Percentiles rank a stretch among this genome's conserved stretches.
Conservation (phyloP, 2,888 invertebrate species). For the Eubasilissa splendida region DNA sequence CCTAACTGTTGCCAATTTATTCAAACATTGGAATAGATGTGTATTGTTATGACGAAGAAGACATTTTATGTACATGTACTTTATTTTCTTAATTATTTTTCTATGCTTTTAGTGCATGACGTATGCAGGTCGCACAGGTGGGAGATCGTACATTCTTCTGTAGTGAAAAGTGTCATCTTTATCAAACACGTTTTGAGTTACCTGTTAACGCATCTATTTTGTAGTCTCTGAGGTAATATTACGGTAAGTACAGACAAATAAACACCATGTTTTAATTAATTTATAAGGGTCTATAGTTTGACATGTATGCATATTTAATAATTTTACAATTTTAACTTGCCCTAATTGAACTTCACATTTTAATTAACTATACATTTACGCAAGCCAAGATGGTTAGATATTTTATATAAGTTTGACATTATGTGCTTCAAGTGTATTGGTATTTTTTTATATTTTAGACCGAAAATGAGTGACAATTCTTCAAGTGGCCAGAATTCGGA, state of each 20-base stretch:
- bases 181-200: slow-evolving; percentile 6
- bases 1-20: too few relatives aligned
- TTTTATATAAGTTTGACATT: too few relatives aligned
- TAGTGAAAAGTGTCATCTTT: slow-evolving; percentile 28
- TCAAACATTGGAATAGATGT: too few relatives aligned
- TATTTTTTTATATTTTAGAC: slow-evolving; percentile 18
- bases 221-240: not conserved
- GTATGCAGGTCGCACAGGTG: slow-evolving; percentile 41
- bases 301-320: not conserved
- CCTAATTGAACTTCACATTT: slow-evolving; percentile 1
- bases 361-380: not conserved
- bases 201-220: slow-evolving; percentile 4
- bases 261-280: not conserved
- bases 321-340: not conserved
- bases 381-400: too few relatives aligned
- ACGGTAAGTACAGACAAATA: not conserved
- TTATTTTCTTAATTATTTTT: not conserved
- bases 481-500: slow-evolving; percentile 32
- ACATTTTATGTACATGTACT: not conserved
- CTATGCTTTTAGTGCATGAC: slow-evolving; percentile 24
- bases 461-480: slow-evolving; percentile 23
- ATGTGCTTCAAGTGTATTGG: too few relatives aligned
- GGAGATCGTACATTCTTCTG: slow-evolving; percentile 10
- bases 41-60: not conserved
- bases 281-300: not conserved